A percentile compares a stretch with the other conserved stretches of the same genome.
Conservation (phyloP, 1,140 invertebrate species). For the Agrypnia vestita region DNA sequence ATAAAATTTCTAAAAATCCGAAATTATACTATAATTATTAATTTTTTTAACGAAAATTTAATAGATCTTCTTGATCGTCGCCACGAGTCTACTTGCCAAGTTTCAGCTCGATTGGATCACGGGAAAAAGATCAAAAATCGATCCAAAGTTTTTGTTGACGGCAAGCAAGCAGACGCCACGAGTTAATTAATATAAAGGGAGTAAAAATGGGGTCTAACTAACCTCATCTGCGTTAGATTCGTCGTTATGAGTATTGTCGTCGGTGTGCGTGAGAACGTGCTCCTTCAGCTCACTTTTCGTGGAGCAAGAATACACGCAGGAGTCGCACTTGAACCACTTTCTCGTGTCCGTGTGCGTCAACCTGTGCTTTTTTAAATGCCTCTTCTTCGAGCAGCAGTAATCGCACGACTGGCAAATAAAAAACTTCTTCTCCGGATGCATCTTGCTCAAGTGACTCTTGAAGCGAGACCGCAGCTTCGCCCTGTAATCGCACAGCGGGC, state of each 20-base stretch:
- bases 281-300: conserved; percentile 19
- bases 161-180: no score
- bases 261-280: background rate
- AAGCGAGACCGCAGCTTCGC: conserved; percentile 11
- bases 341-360: conserved; percentile 7
- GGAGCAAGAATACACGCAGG: conserved; percentile 9
- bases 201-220: no score
- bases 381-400: conserved; percentile 11
- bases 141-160: no score
- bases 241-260: background rate
- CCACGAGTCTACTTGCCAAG: no score
- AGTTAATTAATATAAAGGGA: no score
- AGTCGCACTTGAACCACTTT: conserved; percentile 28
- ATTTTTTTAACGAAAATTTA: no score
- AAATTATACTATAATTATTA: no score
- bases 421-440: conserved; percentile 27
- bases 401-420: conserved; percentile 35
- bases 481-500: conserved; percentile 9
- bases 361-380: background rate
- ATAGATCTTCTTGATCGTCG: no score
- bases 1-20: no score
- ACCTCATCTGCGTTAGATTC: no score
- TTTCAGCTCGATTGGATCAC: no score
- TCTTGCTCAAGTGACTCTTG: conserved; percentile 24
- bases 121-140: no score